Conservation (phyloP, 1,140 invertebrate genomes). For the Pseudomyrmex pallidus region DNA sequence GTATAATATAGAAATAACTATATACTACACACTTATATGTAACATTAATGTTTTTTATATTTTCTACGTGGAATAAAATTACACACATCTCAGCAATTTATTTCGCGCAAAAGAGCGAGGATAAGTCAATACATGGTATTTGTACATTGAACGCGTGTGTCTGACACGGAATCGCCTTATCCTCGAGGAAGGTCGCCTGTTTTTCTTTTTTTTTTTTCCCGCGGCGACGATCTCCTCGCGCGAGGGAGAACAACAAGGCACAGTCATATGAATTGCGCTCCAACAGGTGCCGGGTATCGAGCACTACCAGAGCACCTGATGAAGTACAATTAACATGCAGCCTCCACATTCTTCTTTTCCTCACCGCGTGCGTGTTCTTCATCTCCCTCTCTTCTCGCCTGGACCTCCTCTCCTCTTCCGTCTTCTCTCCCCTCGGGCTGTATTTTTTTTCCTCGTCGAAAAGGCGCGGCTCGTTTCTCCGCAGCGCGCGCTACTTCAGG, state of each 20-base stretch:
- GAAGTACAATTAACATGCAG: constrained; percentile 98
- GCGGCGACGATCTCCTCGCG: neutral
- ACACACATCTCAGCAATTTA: no score
- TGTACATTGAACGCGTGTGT: no score
- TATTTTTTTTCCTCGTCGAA: neutral
- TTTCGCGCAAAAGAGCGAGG: no score
- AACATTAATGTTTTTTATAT: no score
- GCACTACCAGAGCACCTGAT: constrained; percentile 98
- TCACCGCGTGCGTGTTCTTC: constrained; percentile 25
- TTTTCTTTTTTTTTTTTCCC: neutral
- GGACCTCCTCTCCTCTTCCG: neutral
- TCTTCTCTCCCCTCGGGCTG: neutral
- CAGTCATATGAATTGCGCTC: constrained; percentile 93
- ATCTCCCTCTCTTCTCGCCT: neutral
- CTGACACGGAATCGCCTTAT: neutral
- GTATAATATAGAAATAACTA: no score
- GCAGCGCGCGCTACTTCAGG: constrained; percentile 98
- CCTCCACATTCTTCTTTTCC: constrained; percentile 73
- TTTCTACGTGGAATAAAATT: no score
- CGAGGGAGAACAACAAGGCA: constrained; percentile 74
- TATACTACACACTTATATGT: no score
- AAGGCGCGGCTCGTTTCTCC: constrained; percentile 73
- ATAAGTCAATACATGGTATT: no score
- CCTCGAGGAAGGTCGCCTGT: constrained; percentile 1
- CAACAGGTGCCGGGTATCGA: constrained; percentile 96